Percentiles rank a stretch among this genome's conserved stretches.
Evolutionary conservation across 2,113 vertebrate genomes (phyloP).

Genomic region (Chitala chitala): DNA sequence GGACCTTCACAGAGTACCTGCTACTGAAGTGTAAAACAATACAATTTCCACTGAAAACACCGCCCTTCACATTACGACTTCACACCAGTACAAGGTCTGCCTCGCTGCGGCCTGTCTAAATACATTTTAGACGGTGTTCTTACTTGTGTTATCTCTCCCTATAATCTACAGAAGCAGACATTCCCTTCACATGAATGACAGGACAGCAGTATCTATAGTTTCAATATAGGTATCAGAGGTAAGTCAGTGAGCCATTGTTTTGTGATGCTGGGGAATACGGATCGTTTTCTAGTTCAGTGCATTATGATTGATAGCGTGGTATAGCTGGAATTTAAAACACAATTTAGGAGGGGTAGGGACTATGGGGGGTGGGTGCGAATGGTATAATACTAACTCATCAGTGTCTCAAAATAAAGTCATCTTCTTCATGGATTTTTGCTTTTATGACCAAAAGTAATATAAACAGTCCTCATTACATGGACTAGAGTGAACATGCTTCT

Average conservation of each 20-base stretch:
- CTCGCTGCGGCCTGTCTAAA: conserved; percentile 37
- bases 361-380: too few species aligned
- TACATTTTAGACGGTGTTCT: conserved; percentile 49
- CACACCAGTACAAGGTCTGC: conserved; percentile 36
- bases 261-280: conserved; percentile 20
- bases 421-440: too few species aligned
- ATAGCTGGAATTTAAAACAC: not conserved
- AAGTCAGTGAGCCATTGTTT: conserved; percentile 17
- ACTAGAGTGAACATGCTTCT: too few species aligned
- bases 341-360: too few species aligned
- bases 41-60: conserved; percentile 43
- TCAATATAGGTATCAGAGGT: conserved; percentile 14
- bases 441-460: too few species aligned
- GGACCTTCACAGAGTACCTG: too few species aligned
- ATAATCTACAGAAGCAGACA: conserved; percentile 20
- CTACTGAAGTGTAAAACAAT: conserved; percentile 49
- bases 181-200: conserved; percentile 12
- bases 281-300: not conserved
- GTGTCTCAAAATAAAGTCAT: too few species aligned
- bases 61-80: conserved; percentile 31
- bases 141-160: conserved; percentile 34
- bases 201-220: conserved; percentile 22
- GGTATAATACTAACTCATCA: too few species aligned
- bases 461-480: too few species aligned
- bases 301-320: not conserved